These are phyloP conservation scores for Drosophila teissieri DNA, from an alignment of 1,140 invertebrate species.

Conservation along the genomic window DNA sequence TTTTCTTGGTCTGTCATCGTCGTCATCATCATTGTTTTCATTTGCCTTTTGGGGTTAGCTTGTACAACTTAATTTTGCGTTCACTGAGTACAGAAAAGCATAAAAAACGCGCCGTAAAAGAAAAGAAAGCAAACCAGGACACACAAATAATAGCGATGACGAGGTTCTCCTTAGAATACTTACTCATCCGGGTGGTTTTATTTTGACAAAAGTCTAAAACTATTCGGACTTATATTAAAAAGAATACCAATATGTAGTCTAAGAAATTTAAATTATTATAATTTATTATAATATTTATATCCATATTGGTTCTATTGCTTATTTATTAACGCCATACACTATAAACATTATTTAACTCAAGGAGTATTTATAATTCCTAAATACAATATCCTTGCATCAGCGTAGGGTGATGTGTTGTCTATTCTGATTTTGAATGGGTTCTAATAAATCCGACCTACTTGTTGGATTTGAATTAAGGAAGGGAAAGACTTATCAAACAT, in stretches of 20 bases:
- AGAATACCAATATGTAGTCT: no score
- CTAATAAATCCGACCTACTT: constrained; percentile 39
- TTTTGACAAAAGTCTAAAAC: not conserved
- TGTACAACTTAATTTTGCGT: constrained; percentile 73
- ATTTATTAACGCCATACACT: no score
- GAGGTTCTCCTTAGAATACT: constrained; percentile 17
- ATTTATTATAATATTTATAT: no score
- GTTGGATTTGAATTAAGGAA: constrained; percentile 28
- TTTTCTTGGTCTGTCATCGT: constrained; percentile 64
- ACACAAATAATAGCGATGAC: constrained; percentile 59
- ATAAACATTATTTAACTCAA: not conserved
- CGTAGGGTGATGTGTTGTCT: constrained; percentile 40
- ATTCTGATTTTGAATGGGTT: constrained; percentile 54
- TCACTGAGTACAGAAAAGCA: constrained; percentile 36
- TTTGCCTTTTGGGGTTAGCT: constrained; percentile 67
- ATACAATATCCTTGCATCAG: not conserved
- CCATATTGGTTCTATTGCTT: no score
- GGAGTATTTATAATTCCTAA: not conserved
- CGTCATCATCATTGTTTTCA: constrained; percentile 66
- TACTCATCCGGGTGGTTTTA: not conserved
- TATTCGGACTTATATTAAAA: no score
- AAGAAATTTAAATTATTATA: no score
- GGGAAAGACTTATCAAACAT: not conserved
- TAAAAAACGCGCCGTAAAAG: constrained; percentile 17
- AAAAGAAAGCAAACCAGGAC: constrained; percentile 55